Evolutionary conservation across 1,140 invertebrate species (phyloP).

Genomic region (Uloborus diversus): DNA sequence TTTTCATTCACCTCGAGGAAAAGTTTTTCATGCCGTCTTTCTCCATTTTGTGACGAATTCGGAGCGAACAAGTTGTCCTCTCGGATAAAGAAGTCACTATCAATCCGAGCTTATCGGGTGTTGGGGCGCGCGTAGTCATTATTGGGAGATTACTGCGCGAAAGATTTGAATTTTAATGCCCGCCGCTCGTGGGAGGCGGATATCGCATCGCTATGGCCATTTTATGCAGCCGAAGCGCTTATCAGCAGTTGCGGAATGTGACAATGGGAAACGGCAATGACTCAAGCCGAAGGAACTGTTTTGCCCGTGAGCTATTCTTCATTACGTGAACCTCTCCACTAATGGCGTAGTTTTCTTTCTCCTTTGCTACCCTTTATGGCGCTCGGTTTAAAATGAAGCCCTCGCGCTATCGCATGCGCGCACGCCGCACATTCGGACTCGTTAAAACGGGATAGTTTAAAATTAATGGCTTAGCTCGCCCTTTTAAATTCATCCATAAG

Average conservation of each 20-base stretch:
- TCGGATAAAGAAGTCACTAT: slow-evolving; percentile 57
- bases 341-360: slow-evolving; percentile 57
- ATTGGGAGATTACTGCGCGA: slow-evolving; percentile 57
- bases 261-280: slow-evolving; percentile 58
- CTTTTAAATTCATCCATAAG: slow-evolving; percentile 58
- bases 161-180: slow-evolving; percentile 58
- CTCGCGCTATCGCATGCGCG: slow-evolving; percentile 17
- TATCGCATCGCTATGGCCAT: slow-evolving; percentile 51
- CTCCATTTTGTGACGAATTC: slow-evolving; percentile 57
- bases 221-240: slow-evolving; percentile 44
- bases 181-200: slow-evolving; percentile 15
- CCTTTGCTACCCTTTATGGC: slow-evolving; percentile 53
- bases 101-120: slow-evolving; percentile 58
- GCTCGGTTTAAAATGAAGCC: slow-evolving; percentile 51
- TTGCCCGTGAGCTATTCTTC: slow-evolving; percentile 56
- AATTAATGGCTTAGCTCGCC: slow-evolving; percentile 57
- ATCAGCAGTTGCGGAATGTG: slow-evolving; percentile 57
- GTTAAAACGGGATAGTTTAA: slow-evolving; percentile 58
- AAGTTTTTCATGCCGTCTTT: slow-evolving; percentile 51
- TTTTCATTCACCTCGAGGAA: slow-evolving; percentile 55
- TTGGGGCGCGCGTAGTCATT: slow-evolving; percentile 53
- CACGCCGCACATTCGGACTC: slow-evolving; percentile 50
- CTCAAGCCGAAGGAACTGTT: slow-evolving; percentile 51
- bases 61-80: slow-evolving; percentile 23
- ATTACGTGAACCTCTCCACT: slow-evolving; percentile 56